Conservation (phyloP, 2,888 invertebrate species). For the Eupithecia insigniata region DNA sequence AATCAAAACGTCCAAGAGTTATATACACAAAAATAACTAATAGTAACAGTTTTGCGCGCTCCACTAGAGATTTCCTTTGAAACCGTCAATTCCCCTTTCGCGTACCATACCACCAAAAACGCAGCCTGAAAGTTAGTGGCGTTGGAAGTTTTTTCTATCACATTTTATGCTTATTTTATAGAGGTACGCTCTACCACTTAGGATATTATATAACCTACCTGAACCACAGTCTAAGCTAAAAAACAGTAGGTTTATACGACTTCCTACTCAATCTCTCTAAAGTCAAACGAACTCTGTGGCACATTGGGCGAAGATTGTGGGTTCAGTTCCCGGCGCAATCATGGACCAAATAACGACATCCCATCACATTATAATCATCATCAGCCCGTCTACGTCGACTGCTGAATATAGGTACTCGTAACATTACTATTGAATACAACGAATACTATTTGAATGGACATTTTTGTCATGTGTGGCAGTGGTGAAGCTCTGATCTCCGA, state of each 20-base stretch:
- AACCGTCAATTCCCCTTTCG: neutral
- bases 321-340: neutral
- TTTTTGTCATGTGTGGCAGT: too few species aligned
- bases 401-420: too few species aligned
- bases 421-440: too few species aligned
- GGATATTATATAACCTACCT: constrained; percentile 36
- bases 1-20: too few species aligned
- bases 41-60: too few species aligned
- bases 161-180: constrained; percentile 53
- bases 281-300: neutral
- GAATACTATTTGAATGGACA: too few species aligned
- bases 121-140: neutral
- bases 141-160: constrained; percentile 49
- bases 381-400: too few species aligned
- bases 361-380: neutral
- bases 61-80: too few species aligned
- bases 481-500: too few species aligned
- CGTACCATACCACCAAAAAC: neutral
- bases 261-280: neutral
- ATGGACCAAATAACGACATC: neutral
- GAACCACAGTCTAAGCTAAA: neutral
- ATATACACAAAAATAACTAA: too few species aligned
- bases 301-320: neutral
- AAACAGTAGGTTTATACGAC: neutral
- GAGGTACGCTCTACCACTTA: constrained; percentile 43